Evolutionary conservation across 2,888 invertebrate genomes (phyloP).

Genomic region (Argyresthia goedartella): DNA sequence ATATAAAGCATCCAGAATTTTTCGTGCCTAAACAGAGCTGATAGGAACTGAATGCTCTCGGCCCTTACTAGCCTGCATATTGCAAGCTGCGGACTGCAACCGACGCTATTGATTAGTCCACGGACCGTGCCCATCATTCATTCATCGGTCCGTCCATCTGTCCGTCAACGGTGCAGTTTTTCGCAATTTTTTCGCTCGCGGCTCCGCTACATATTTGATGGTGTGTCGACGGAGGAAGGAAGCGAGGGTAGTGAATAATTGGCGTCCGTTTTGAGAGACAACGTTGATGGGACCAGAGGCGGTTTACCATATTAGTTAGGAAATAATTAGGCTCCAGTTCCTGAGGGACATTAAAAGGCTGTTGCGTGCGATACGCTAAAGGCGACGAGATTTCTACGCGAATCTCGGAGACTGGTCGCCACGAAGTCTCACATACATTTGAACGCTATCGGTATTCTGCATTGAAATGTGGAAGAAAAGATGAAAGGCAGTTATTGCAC

Average conservation of each 20-base stretch:
- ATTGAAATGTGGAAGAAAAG: no score
- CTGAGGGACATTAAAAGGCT: no score
- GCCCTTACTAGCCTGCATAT: constrained; percentile 37
- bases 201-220: constrained; percentile 50
- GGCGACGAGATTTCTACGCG: no score
- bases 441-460: no score
- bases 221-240: constrained; percentile 33
- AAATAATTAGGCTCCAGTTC: no score
- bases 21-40: constrained; percentile 1
- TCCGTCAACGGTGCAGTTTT: constrained; percentile 21
- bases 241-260: constrained; percentile 49
- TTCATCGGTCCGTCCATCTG: constrained; percentile 43
- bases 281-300: not conserved
- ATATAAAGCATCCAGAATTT: not conserved
- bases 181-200: constrained; percentile 28
- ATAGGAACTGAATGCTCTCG: constrained; percentile 24
- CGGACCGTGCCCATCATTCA: constrained; percentile 45
- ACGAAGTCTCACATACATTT: no score
- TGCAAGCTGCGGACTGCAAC: constrained; percentile 24
- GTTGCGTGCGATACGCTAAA: no score
- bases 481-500: no score
- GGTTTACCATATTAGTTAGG: no score
- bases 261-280: constrained; percentile 34
- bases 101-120: constrained; percentile 32
- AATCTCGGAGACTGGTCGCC: no score